Base-by-base conservation (phyloP, 2,888 invertebrate genomes). In the Pomacea canaliculata region DNA sequence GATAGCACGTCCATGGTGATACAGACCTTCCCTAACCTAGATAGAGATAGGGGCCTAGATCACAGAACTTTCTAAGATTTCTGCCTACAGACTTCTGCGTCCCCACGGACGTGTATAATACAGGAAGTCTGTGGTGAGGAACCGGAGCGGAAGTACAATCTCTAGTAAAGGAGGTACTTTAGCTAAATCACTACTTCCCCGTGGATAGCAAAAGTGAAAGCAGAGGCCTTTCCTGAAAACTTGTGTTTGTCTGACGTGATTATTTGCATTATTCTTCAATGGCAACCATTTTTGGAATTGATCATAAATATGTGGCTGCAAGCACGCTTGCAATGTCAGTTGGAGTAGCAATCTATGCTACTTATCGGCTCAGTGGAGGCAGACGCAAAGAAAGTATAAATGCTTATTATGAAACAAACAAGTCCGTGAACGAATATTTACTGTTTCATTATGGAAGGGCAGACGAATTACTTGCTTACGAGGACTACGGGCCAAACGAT, bases 381-480 rank as follows among this genome's bases (percentile, higher is more conserved):
- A 46, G 49, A 9, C 19, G 27, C 8, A 56, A 48, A 12, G 4
- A 46, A 49, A 16, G 59, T 16, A 9, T 18, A 48, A 71, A 12
- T 27, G 74, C 75, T 16, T 74, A 74, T 46, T 89, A 89, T 75
- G 90, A 90, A 79, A 85, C 88, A 0, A 66, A 83, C 68, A 87
- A 88, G 79, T 80, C 85, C 13, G 70, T 90, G 65, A 83, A 86
- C 69, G 89, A 90, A 79, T 90, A 90, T 70, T 77, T 90, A 19
- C 82, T 88, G 13, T 88, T 90, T 78, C 90, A 90, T 80, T 90
- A 87, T 80, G 87, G 88, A 1, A 79, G 84, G 5, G 82, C 84
- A 8, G 79, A 79, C n/a, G 86, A 89, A 71, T 80, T 88, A 48
- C 80, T 87, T 18, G 79, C 77, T 37, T 89, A 85, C 75, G 85